Evolutionary conservation across 2,113 vertebrate genomes (phyloP).

Genomic region (Oxygymnocypris stewartii): DNA sequence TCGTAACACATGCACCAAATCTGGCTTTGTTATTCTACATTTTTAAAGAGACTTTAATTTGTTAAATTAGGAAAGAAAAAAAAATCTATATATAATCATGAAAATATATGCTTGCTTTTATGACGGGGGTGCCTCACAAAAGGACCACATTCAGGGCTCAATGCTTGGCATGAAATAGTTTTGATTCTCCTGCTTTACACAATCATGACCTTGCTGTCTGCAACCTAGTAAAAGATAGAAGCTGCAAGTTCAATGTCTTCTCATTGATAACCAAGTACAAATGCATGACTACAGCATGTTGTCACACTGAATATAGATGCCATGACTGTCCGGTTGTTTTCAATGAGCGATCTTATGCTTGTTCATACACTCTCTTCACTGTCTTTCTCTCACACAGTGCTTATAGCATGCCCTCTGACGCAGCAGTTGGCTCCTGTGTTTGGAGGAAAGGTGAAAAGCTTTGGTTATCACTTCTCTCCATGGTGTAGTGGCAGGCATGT

Average conservation of each 20-base stretch:
- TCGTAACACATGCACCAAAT: not conserved
- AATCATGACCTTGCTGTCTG: not conserved
- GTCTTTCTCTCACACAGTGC: not conserved
- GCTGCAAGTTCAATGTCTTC: not conserved
- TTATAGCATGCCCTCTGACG: slow-evolving; percentile 11
- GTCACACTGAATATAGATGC: not conserved
- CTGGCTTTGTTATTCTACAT: not conserved
- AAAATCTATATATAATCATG: not conserved
- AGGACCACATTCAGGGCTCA: not conserved
- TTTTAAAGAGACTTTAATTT: not conserved
- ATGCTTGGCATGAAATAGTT: not conserved
- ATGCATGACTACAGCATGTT: not conserved
- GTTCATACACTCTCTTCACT: not conserved
- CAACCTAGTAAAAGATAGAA: not conserved
- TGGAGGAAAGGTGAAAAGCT: slow-evolving; percentile 17
- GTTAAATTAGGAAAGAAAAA: not conserved
- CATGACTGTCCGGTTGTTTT: not conserved
- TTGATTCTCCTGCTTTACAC: not conserved
- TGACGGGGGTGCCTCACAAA: not conserved
- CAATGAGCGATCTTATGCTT: not conserved
- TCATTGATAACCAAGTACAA: not conserved
- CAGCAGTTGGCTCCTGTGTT: slow-evolving; percentile 14
- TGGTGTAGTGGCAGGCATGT: not conserved
- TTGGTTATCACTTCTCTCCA: slow-evolving; percentile 14
- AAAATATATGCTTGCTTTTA: not conserved